A percentile compares a stretch with the other conserved stretches of the same genome.
phyloP scores from a whole-genome alignment of 2,113 vertebrate genomes.

The Helogale parvula region DNA sequence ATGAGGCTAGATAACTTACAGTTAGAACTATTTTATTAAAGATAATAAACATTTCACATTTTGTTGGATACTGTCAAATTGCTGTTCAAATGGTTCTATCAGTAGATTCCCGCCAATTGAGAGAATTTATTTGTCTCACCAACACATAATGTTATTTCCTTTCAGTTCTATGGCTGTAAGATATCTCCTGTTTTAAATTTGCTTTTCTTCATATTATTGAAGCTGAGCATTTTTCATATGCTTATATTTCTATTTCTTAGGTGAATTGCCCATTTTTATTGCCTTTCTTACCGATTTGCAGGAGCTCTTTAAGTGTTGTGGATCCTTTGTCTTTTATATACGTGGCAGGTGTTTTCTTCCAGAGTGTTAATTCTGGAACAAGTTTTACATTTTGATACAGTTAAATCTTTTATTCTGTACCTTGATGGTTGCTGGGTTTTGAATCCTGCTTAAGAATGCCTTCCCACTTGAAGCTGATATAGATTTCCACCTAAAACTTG shows the following conservation, averaged over 20 bases:
- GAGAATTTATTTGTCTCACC: neutral
- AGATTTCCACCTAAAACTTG: neutral
- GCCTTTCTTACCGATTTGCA: constrained; percentile 8
- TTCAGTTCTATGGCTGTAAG: neutral
- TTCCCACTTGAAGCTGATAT: constrained; percentile 7
- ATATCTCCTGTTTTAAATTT: neutral
- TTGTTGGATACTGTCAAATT: constrained; percentile 12
- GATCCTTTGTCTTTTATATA: neutral
- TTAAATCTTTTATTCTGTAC: constrained; percentile 4
- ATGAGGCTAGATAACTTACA: neutral
- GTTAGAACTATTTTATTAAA: constrained; percentile 8
- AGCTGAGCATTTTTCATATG: neutral
- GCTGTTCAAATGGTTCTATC: neutral
- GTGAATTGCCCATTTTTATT: neutral
- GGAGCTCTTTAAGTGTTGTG: neutral
- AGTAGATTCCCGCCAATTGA: neutral
- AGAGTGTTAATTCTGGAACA: constrained; percentile 29
- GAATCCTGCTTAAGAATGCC: constrained; percentile 17
- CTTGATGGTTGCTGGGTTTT: constrained; percentile 18
- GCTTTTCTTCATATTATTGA: neutral
- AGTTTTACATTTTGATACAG: constrained; percentile 10
- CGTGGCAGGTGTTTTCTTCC: neutral
- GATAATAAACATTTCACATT: neutral
- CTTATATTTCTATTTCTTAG: neutral
- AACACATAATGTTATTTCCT: neutral